phyloP scores from a whole-genome alignment of 1,140 invertebrate genomes.

The Odontomachus brunneus region DNA sequence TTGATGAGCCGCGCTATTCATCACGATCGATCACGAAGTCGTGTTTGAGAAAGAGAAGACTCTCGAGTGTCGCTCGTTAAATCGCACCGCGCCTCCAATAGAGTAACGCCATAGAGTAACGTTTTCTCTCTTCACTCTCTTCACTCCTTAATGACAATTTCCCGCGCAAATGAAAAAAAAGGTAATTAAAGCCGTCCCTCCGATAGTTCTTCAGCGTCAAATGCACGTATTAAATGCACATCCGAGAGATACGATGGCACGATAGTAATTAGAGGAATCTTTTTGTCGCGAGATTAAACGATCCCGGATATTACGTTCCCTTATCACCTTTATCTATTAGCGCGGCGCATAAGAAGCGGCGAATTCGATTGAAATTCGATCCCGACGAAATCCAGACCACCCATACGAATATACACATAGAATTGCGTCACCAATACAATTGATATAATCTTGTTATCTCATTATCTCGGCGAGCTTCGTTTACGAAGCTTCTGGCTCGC shows the following conservation, averaged over 20 bases:
- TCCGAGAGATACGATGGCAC: too few relatives aligned
- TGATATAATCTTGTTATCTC: slow-evolving; percentile 71
- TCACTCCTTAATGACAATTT: too few relatives aligned
- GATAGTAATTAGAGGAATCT: too few relatives aligned
- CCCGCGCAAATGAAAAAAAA: too few relatives aligned
- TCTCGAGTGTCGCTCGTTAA: not conserved
- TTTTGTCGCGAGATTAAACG: not conserved
- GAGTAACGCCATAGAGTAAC: not conserved
- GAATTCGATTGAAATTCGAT: not conserved
- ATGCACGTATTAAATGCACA: too few relatives aligned
- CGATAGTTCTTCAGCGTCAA: too few relatives aligned
- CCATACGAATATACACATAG: not conserved
- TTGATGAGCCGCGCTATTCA: slow-evolving; percentile 12
- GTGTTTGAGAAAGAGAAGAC: not conserved
- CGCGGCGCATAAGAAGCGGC: too few relatives aligned
- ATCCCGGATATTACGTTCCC: not conserved
- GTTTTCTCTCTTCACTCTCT: too few relatives aligned
- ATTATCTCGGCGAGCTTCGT: slow-evolving; percentile 66
- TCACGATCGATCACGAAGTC: slow-evolving; percentile 14
- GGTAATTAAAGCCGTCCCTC: too few relatives aligned
- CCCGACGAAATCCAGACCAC: not conserved
- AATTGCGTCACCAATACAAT: slow-evolving; percentile 63
- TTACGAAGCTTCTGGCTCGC: slow-evolving; percentile 9
- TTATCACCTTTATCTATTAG: too few relatives aligned
- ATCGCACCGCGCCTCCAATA: too few relatives aligned